Base-by-base conservation (phyloP, 2,113 vertebrate genomes). In the Uria aalge region DNA sequence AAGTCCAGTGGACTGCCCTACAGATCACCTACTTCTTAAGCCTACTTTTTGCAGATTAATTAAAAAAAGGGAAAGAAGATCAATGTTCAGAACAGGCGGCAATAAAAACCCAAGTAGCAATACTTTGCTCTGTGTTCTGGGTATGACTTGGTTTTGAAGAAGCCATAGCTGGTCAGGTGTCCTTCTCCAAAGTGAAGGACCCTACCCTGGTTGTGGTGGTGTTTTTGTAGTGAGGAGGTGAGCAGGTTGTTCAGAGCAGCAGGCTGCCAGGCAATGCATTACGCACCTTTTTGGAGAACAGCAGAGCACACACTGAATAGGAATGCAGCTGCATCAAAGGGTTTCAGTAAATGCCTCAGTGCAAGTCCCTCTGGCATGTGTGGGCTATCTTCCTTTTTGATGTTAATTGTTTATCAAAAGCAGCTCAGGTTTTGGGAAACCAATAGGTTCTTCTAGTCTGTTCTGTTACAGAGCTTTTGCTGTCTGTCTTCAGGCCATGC, bases 81-180 rank as follows among this genome's bases (percentile, higher is more conserved):
- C 43, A 73, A n/a, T 2, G 2, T 56, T 77, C 53, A 57, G 60
- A 85, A 66, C 10, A 60, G 43, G 21, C 45, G 64, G n/a, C 32
- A 76, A 86, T 47, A 62, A 67, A 63, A 29, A 9, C 43, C 5
- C 20, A 73, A 22, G 34, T 47, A 87, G 43, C 47, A 78, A 34
- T 12, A 34, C 38, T 80, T 83, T 27, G 5, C 16, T 88, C 8
- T 36, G 0, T 55, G 32, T 29, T 4, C 1, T 27, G 4, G 4
- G 2, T 45, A 22, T 4, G 13, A 64, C 43, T n/a, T 0, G 0
- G 57, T 48, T 72, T 83, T 86, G 29, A 30, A 43, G 66, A 75
- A 81, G 36, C 40, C 30, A 56, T 13, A 52, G 34, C 17, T 71
- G 7, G 10, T 48, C 36, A 53, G 55, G 47, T 71, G 6, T 66